Percentiles rank a stretch among this genome's conserved stretches.
Conservation (phyloP, 1,140 invertebrate genomes). For the Diachasmimorpha longicaudata region DNA sequence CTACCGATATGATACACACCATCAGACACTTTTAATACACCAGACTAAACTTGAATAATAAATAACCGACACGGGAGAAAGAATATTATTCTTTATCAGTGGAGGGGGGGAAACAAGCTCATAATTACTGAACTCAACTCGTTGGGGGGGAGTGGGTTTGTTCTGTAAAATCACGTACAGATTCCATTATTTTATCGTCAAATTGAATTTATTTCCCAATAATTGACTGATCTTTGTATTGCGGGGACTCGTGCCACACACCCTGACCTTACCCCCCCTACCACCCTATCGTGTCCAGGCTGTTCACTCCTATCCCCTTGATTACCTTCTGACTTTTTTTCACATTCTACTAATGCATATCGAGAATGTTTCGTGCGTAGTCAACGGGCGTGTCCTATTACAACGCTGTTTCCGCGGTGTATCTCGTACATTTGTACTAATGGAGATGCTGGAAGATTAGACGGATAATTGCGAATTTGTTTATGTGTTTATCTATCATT, state of each 20-base stretch:
- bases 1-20: constrained; percentile 3
- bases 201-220: not conserved
- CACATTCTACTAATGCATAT: not conserved
- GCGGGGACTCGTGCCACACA: constrained; percentile 46
- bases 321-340: constrained; percentile 38
- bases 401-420: constrained; percentile 10
- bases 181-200: too few species aligned
- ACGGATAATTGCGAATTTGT: constrained; percentile 38
- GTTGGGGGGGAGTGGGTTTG: constrained; percentile 14
- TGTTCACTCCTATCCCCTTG: constrained; percentile 44
- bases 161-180: too few species aligned
- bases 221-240: constrained; percentile 30
- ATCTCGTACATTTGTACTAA: constrained; percentile 37
- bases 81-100: not conserved
- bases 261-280: constrained; percentile 58
- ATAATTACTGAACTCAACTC: constrained; percentile 26
- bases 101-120: not conserved
- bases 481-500: constrained; percentile 30
- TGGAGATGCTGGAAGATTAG: constrained; percentile 48
- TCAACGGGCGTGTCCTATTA: constrained; percentile 25
- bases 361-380: constrained; percentile 28
- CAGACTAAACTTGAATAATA: constrained; percentile 3
- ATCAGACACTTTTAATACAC: not conserved
- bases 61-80: not conserved
- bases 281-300: constrained; percentile 55